These are phyloP conservation scores for Elaphurus davidianus DNA, from an alignment of 2,113 vertebrate genomes.

Conservation along the genomic window DNA sequence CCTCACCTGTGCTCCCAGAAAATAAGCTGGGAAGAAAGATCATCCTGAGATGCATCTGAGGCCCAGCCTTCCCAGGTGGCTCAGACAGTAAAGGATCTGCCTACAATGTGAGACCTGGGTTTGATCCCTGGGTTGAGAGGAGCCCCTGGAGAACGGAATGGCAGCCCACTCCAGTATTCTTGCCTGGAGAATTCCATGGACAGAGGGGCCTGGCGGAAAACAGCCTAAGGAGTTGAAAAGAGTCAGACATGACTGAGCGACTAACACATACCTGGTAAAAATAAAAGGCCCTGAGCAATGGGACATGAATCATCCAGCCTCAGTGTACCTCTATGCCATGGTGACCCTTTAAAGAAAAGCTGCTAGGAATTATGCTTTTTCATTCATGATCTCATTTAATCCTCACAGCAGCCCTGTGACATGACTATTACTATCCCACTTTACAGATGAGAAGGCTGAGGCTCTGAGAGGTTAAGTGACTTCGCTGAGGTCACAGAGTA, in stretches of 20 bases:
- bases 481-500: background rate
- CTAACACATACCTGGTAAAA: background rate
- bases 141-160: background rate
- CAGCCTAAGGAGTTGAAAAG: background rate
- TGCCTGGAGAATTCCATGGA: background rate
- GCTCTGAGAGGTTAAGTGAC: background rate
- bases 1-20: background rate
- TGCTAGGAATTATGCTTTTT: background rate
- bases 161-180: background rate
- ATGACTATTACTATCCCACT: background rate
- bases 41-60: background rate
- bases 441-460: background rate
- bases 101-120: background rate
- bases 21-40: background rate
- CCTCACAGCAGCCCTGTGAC: background rate
- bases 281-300: background rate
- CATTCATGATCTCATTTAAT: background rate
- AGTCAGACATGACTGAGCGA: background rate
- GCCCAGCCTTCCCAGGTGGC: background rate
- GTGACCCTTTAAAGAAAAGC: background rate
- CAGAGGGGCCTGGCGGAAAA: background rate
- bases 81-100: background rate
- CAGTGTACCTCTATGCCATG: rapidly evolving
- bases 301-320: background rate
- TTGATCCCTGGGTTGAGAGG: background rate